These are phyloP conservation scores for Tigriopus californicus DNA, from an alignment of 2,888 invertebrate genomes.

Conservation along the genomic window DNA sequence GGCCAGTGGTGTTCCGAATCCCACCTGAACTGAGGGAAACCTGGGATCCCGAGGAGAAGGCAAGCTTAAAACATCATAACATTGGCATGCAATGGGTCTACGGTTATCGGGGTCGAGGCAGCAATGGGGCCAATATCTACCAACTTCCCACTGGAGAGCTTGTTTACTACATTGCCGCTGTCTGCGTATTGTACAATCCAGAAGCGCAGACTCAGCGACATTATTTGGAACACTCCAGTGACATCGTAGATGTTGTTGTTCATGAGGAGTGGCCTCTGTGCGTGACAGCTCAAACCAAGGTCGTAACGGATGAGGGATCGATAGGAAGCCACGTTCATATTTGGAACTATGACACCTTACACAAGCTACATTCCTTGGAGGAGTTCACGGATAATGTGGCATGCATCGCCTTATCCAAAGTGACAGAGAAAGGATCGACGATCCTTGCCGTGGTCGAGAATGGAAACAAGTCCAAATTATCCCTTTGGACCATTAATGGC, in stretches of 20 bases:
- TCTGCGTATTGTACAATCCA: background rate
- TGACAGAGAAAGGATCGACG: no score
- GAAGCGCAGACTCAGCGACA: background rate
- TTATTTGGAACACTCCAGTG: background rate
- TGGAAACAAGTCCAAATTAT: no score
- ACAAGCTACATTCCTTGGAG: background rate
- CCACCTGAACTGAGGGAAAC: background rate
- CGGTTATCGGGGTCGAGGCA: background rate
- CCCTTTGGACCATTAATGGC: no score
- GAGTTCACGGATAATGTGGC: background rate
- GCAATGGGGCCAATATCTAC: background rate
- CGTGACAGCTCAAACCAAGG: background rate
- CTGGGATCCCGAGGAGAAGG: background rate
- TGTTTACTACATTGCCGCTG: background rate
- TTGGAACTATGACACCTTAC: constrained; percentile 5
- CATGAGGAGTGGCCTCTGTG: background rate
- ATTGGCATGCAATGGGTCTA: constrained; percentile 2
- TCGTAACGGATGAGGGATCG: no score
- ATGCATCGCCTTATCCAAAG: no score
- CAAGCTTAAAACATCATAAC: no score
- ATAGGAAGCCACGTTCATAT: background rate
- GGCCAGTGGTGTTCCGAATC: background rate
- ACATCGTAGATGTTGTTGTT: background rate
- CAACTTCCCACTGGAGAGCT: background rate
- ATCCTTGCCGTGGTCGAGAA: no score